Base-by-base conservation (phyloP, 2,113 vertebrate genomes). In the Uria lomvia region DNA sequence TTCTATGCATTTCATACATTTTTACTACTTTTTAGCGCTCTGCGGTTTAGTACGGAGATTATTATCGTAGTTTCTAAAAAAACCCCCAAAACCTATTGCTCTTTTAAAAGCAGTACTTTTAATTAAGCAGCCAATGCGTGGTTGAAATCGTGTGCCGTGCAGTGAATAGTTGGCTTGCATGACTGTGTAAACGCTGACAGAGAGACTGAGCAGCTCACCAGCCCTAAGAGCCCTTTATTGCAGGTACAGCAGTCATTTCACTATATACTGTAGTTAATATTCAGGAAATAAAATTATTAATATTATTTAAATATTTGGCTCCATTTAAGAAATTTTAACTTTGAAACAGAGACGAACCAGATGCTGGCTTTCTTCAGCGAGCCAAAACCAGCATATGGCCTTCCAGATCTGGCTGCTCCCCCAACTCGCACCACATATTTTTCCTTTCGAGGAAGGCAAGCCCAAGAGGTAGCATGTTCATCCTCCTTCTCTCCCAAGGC, bases 61-160 rank as follows among this genome's bases (percentile, higher is more conserved):
- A 92, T 90, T 75, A 95, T 70, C 59, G 91, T 87, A 95, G 86
- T 91, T 96, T 77, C 89, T 86, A 58, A 92, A 97, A 96, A 89
- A 92, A 83, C 9, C 29, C 24, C 6, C 58, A 23, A 76, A 91
- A 43, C 32, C 96, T 97, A 94, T 72, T 95, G 79, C 90, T 96
- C 92, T 97, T 97, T 97, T 97, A 97, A 98, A 98, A 98, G 95
- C 84, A 94, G 83, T 90, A 90, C 75, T 96, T 98, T 96, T 97
- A 98, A 98, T 97, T 97, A 98, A 97, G 94, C 86, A 96, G 86
- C 88, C 65, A 94, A 90, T 80, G 73, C 30, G 29, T 67, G 96
- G 96, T 78, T 94, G 82, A 92, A 91, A 75, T 59, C 6, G 7
- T 87, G 72, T 94, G 94, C 96, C 93, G 91, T 79, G 89, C 78